Conservation (phyloP, 2,113 vertebrate species). For the Hemicordylus capensis region DNA sequence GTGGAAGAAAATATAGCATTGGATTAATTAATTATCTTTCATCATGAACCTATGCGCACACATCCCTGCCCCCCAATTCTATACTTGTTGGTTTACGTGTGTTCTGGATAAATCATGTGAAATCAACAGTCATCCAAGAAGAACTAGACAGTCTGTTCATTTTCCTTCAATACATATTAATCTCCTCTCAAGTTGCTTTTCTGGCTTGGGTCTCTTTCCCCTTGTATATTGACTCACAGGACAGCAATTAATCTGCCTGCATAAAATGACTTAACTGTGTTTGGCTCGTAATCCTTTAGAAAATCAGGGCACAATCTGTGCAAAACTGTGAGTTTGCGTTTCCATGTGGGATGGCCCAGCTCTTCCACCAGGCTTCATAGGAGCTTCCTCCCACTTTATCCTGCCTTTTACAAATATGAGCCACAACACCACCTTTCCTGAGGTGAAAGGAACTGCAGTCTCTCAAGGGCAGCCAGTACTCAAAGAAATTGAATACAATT, state of each 20-base stretch:
- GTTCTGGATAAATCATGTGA: conserved; percentile 21
- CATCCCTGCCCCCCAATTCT: neutral
- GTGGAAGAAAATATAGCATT: neutral
- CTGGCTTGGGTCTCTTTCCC: conserved; percentile 21
- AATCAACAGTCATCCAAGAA: conserved; percentile 14
- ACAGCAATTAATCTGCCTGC: neutral
- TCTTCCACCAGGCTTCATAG: neutral
- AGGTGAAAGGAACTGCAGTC: neutral
- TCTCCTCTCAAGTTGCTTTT: neutral
- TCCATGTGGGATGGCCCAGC: neutral
- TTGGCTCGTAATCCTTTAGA: neutral
- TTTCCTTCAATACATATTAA: conserved; percentile 18
- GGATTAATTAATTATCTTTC: neutral
- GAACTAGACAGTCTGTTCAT: neutral
- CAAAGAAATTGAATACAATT: conserved; percentile 6
- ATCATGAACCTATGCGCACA: neutral
- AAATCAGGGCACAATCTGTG: neutral
- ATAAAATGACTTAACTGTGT: neutral
- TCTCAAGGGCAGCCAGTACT: neutral
- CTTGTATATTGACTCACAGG: neutral
- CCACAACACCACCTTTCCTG: neutral
- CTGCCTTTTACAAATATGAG: fast-evolving
- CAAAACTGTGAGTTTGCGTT: neutral
- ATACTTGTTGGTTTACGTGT: neutral
- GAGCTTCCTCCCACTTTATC: neutral